Percentiles rank a stretch among this genome's conserved stretches.
Conservation (phyloP, 2,797 vertebrate species). For the Enteromius radiatus region DNA sequence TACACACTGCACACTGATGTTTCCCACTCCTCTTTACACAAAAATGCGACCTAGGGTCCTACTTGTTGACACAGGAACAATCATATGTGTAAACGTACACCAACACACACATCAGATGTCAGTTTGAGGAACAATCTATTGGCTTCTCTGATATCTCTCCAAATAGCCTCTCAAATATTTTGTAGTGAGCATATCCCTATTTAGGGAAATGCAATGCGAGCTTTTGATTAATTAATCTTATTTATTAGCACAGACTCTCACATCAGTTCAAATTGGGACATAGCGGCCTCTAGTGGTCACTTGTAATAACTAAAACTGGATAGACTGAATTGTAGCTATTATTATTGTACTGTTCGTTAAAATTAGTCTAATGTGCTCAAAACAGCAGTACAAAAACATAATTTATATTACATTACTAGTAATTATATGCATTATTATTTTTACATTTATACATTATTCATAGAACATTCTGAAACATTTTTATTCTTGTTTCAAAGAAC, state of each 20-base stretch:
- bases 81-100: constrained; percentile 3
- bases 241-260: not conserved
- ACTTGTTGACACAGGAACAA: constrained; percentile 23
- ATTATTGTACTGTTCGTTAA: too few relatives aligned
- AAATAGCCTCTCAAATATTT: not conserved
- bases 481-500: not conserved
- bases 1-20: not conserved
- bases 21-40: constrained; percentile 19
- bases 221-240: not conserved
- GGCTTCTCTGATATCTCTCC: not conserved
- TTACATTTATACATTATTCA: not conserved
- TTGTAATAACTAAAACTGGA: constrained; percentile 25
- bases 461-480: not conserved
- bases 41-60: constrained; percentile 13
- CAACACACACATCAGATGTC: not conserved
- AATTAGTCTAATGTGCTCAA: not conserved
- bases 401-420: not conserved
- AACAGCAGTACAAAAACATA: not conserved
- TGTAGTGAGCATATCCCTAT: not conserved
- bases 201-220: not conserved
- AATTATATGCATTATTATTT: not conserved
- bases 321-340: not conserved
- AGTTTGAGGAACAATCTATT: not conserved
- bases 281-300: constrained; percentile 65
- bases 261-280: constrained; percentile 22